These are phyloP conservation scores for Salvelinus namaycush DNA, from an alignment of 2,113 vertebrate genomes.

Conservation along the genomic window DNA sequence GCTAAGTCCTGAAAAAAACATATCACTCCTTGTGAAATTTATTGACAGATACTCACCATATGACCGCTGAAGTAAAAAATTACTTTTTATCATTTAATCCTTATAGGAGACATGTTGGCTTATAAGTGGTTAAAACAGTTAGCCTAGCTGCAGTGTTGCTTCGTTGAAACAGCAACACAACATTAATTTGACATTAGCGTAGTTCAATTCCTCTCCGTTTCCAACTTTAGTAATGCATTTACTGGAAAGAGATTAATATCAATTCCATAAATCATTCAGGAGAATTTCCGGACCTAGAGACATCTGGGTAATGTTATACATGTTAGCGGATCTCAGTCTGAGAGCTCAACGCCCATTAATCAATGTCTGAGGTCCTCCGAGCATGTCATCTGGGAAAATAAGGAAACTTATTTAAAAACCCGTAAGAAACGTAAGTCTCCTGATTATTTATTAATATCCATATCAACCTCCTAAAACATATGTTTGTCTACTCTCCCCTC, in stretches of 20 bases:
- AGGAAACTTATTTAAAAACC: too few species aligned
- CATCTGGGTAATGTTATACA: constrained; percentile 83
- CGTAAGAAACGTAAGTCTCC: too few species aligned
- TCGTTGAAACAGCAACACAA: constrained; percentile 83
- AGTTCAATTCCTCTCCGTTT: constrained; percentile 82
- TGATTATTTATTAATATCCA: too few species aligned
- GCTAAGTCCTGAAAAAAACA: too few species aligned
- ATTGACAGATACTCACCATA: too few species aligned
- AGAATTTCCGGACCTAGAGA: constrained; percentile 84
- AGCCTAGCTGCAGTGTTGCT: constrained; percentile 72
- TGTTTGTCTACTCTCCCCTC: too few species aligned
- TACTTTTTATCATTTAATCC: too few species aligned
- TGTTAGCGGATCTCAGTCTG: constrained; percentile 85
- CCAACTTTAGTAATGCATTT: constrained; percentile 92
- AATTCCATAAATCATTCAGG: constrained; percentile 97
- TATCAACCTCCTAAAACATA: too few species aligned
- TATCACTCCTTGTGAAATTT: too few species aligned
- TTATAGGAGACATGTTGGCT: constrained; percentile 13
- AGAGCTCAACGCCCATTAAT: constrained; percentile 83
- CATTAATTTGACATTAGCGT: constrained; percentile 86
- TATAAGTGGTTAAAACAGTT: constrained; percentile 75
- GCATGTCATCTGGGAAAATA: not conserved
- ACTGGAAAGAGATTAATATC: constrained; percentile 97
- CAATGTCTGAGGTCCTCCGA: constrained; percentile 54
- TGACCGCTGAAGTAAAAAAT: too few species aligned